Evolutionary conservation across 30 jellyfish, hydroid and myxozoan genomes (phyloP).

Genomic region (Catostylus mosaicus): DNA sequence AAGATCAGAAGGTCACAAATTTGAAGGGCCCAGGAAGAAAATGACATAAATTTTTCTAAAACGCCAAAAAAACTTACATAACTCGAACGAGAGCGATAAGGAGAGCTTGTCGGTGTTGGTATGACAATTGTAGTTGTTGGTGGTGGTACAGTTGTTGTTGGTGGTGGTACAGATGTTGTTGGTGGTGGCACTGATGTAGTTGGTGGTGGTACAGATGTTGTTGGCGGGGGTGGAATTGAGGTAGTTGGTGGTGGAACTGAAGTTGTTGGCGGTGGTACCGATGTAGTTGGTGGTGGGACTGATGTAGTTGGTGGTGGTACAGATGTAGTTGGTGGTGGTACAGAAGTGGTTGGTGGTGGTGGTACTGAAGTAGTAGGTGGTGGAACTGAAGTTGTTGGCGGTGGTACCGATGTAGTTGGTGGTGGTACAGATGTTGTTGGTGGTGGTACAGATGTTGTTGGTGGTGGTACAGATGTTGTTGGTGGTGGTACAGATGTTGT

Average conservation of each 20-base stretch:
- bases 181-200: neutral
- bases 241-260: neutral
- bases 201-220: conserved; percentile 21
- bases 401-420: neutral
- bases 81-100: too few relatives aligned
- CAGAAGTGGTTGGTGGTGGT: neutral
- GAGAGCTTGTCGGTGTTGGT: too few relatives aligned
- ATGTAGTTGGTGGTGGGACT: conserved; percentile 4
- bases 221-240: conserved; percentile 13
- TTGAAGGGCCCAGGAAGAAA: too few relatives aligned
- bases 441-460: conserved; percentile 7
- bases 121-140: too few relatives aligned
- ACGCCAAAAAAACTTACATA: too few relatives aligned
- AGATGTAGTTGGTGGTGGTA: conserved; percentile 17
- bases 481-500: neutral
- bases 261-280: conserved; percentile 3
- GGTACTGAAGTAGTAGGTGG: neutral
- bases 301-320: conserved; percentile 6
- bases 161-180: conserved; percentile 8
- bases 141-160: conserved; percentile 17
- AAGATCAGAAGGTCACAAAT: too few relatives aligned
- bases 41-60: too few relatives aligned
- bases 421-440: neutral
- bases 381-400: neutral
- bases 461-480: neutral